These are phyloP conservation scores for Mixornis gularis DNA, from an alignment of 2,113 vertebrate genomes.

Conservation along the genomic window DNA sequence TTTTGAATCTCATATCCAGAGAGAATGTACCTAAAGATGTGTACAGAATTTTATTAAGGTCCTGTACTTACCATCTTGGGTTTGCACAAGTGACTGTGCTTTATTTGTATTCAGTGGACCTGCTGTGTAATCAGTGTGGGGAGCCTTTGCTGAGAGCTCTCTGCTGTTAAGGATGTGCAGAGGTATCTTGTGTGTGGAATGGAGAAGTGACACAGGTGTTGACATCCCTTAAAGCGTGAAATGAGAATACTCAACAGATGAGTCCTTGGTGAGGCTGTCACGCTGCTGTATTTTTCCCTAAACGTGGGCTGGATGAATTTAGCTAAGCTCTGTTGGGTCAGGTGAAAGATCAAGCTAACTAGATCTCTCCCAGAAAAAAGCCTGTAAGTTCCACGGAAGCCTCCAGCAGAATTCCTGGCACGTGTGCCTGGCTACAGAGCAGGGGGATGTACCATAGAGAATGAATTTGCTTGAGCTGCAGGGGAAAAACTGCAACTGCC, in stretches of 20 bases:
- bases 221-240: background rate
- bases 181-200: background rate
- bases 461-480: slow-evolving; percentile 6
- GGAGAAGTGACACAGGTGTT: background rate
- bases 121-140: background rate
- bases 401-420: background rate
- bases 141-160: background rate
- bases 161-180: background rate
- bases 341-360: background rate
- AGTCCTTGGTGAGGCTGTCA: background rate
- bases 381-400: background rate
- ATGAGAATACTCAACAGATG: background rate
- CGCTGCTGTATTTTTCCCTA: background rate
- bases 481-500: background rate
- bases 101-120: background rate
- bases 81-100: background rate
- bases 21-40: background rate
- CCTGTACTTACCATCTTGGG: background rate
- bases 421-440: background rate
- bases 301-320: background rate
- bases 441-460: background rate
- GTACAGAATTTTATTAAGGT: background rate
- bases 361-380: background rate
- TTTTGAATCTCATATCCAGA: background rate
- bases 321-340: background rate